phyloP scores from a whole-genome alignment of 1,140 invertebrate genomes.

The Brachionus paranguensis region DNA sequence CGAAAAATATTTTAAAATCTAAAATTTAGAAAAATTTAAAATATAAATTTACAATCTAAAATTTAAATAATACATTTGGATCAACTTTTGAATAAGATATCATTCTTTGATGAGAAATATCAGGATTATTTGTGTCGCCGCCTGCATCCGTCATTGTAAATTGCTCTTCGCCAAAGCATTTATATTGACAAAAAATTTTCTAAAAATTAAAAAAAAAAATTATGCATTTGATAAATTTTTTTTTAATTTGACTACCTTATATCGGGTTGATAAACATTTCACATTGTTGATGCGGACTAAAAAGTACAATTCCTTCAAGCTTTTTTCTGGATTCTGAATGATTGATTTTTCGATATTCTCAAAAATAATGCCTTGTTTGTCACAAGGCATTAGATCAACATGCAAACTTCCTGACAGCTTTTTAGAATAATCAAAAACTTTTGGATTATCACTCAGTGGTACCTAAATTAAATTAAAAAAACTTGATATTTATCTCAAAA shows the following conservation, averaged over 20 bases:
- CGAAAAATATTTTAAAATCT: slow-evolving; percentile 5
- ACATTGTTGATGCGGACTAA: slow-evolving; percentile 8
- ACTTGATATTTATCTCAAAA: background rate
- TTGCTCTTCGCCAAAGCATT: slow-evolving; percentile 22
- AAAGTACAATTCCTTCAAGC: slow-evolving; percentile 42
- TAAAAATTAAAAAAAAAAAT: background rate
- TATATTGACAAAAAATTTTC: slow-evolving; percentile 40
- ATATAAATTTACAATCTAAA: background rate
- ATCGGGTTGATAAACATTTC: background rate
- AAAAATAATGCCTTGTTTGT: slow-evolving; percentile 55
- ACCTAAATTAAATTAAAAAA: slow-evolving; percentile 53
- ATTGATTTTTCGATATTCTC: slow-evolving; percentile 58
- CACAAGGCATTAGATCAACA: slow-evolving; percentile 57
- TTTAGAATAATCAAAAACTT: slow-evolving; percentile 59
- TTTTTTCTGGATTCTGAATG: slow-evolving; percentile 58
- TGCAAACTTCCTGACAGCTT: slow-evolving; percentile 50
- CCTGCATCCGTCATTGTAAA: background rate
- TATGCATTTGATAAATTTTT: background rate
- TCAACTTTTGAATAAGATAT: slow-evolving; percentile 3
- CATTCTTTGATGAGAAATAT: slow-evolving; percentile 26
- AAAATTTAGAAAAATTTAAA: background rate
- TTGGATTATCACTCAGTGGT: slow-evolving; percentile 58
- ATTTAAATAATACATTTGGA: background rate
- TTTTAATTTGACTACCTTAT: background rate
- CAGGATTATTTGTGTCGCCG: background rate